Evolutionary conservation across 2,888 invertebrate genomes (phyloP), one percentile per base, ranked within the genome.

Genomic region (Rotaria socialis): DNA sequence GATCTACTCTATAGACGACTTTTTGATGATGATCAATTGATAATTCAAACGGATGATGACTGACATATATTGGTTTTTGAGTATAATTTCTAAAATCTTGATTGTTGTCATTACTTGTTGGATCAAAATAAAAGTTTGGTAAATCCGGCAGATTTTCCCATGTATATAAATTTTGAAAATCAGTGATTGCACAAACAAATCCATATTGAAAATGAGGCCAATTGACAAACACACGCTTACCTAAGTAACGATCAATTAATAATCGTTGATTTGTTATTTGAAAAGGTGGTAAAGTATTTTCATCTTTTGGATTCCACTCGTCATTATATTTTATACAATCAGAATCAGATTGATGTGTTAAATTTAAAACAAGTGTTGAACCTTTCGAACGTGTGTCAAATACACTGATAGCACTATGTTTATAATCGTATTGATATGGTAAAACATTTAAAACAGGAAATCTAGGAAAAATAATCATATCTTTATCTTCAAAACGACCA

Each of bases 141-240:
- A n/a, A 47, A 80, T 35, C 47, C 0, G 80, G 80, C 16, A 80
- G n/a, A 80, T 80, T 47, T 19, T 7, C 2, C 80, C 47, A 80
- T 24, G 11, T 47, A 47, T 80, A 47, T 24, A 47, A 47, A n/a
- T 80, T 8, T 80, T 24, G 43, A 80, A 10, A 80, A 47, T 80
- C 80, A n/a, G 47, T 80, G 35, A 80, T 47, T 47, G 43, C 80
- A 80, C 80, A 80, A 47, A 80, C 80, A 47, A 80, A 47, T 6
- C 80, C 80, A 80, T 47, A 47, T n/a, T 80, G 47, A 47, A 80
- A 80, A 47, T 80, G 80, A n/a, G 80, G 80, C 80, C 80, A 80
- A 47, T 80, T 14, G 24, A 80, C 47, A 80, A 80, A 80, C 24
- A 80, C 47, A 80, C 80, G 14, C 47, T 80, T 43, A 80, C 80